These are phyloP conservation scores for Diarsia mendica DNA, from an alignment of 2,888 invertebrate species.

Conservation along the genomic window DNA sequence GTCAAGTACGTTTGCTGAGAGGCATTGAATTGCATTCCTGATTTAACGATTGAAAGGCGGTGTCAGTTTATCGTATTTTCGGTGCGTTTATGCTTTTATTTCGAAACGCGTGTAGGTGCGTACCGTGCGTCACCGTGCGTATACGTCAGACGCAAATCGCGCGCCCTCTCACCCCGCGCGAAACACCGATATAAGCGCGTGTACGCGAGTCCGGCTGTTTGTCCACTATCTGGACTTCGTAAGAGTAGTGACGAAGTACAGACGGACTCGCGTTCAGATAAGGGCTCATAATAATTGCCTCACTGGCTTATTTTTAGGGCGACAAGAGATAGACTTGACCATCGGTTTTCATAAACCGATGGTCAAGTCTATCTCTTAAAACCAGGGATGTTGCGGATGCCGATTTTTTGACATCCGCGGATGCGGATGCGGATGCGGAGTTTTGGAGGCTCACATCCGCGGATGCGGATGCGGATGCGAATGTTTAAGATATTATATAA, in stretches of 20 bases:
- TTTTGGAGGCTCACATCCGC: too few relatives aligned
- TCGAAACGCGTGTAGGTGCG: background rate
- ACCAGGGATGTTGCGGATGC: too few relatives aligned
- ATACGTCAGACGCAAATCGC: background rate
- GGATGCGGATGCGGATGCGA: too few relatives aligned
- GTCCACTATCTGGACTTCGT: too few relatives aligned
- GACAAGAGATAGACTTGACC: background rate
- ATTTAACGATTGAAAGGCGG: constrained; percentile 16
- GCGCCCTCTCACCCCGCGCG: background rate
- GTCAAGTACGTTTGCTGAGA: background rate
- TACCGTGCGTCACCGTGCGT: background rate
- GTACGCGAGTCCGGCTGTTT: background rate
- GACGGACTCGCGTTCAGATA: background rate
- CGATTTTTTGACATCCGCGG: too few relatives aligned
- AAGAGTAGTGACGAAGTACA: too few relatives aligned
- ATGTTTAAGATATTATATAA: too few relatives aligned
- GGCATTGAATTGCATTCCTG: background rate
- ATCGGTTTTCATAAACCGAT: too few relatives aligned
- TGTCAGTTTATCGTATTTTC: background rate
- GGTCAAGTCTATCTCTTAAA: too few relatives aligned
- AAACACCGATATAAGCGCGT: background rate
- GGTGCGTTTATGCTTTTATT: background rate
- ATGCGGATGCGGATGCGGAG: too few relatives aligned
- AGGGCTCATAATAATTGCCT: background rate
- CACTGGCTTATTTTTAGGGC: background rate